A percentile compares a stretch with the other conserved stretches of the same genome.
Evolutionary conservation across 35 echinoderm and acorn worm species (phyloP).

Genomic region (Apostichopus parvimensis): DNA sequence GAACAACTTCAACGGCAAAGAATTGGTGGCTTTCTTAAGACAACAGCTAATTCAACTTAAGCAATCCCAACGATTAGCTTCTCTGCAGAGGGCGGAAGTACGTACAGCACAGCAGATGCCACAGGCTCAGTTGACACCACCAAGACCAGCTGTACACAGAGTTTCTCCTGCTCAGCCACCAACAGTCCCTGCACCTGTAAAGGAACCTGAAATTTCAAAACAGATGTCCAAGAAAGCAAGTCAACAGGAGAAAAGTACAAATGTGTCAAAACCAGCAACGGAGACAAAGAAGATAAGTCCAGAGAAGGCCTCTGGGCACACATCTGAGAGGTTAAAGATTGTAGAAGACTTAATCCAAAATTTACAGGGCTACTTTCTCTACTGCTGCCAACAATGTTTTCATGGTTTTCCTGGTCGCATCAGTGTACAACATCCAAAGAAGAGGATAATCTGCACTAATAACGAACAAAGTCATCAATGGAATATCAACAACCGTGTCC

Average conservation of each 20-base stretch:
- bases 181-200: background rate
- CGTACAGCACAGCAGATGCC: background rate
- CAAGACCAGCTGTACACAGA: background rate
- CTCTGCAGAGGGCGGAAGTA: background rate
- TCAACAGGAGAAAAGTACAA: background rate
- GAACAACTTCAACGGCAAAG: slow-evolving; percentile 67
- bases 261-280: background rate
- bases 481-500: slow-evolving; percentile 61
- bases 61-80: background rate
- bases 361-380: slow-evolving; percentile 73
- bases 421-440: slow-evolving; percentile 37
- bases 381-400: slow-evolving; percentile 68
- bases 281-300: background rate
- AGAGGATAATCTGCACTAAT: slow-evolving; percentile 41
- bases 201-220: background rate
- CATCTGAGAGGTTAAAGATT: background rate
- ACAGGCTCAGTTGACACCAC: background rate
- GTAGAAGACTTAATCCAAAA: slow-evolving; percentile 42
- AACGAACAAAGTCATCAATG: slow-evolving; percentile 59
- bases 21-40: slow-evolving; percentile 63
- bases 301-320: background rate
- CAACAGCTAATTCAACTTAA: background rate
- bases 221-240: background rate
- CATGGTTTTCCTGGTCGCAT: slow-evolving; percentile 70
- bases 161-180: background rate